Percentiles rank a stretch among this genome's conserved stretches.
These are phyloP conservation scores for Chinchilla lanigera DNA, from an alignment of 2,113 vertebrate species.

Conservation along the genomic window DNA sequence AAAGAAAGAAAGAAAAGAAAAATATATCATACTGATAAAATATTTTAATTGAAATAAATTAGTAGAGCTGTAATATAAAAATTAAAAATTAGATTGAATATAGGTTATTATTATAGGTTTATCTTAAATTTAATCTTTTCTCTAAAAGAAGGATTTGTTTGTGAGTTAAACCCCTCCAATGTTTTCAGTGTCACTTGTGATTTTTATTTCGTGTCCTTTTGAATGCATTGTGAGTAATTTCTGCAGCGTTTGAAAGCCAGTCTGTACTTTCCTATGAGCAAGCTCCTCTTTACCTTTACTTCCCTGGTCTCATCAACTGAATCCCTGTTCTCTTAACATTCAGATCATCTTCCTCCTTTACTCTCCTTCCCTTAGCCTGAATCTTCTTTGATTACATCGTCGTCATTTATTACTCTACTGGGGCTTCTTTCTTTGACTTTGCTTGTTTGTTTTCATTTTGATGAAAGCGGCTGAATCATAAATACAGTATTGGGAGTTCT, in stretches of 20 bases:
- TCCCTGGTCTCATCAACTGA: not conserved
- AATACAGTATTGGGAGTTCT: not conserved
- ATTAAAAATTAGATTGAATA: not conserved
- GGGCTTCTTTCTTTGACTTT: not conserved
- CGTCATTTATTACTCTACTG: not conserved
- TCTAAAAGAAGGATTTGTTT: not conserved
- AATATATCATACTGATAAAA: not conserved
- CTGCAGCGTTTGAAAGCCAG: not conserved
- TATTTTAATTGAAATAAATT: not conserved
- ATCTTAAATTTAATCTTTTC: not conserved
- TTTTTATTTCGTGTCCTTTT: not conserved
- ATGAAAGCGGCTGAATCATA: not conserved
- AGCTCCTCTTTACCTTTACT: not conserved
- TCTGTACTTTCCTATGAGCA: not conserved
- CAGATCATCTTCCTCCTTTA: not conserved
- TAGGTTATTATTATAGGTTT: not conserved
- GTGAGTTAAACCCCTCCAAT: not conserved
- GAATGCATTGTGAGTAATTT: not conserved
- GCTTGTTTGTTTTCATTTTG: not conserved
- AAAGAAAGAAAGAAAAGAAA: not conserved
- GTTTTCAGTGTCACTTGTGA: not conserved
- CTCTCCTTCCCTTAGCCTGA: not conserved
- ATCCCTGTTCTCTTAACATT: not conserved
- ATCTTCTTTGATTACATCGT: not conserved
- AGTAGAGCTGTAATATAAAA: not conserved